Percentiles rank a stretch among this genome's conserved stretches.
Conservation (phyloP, 2,113 vertebrate species). For the Indri indri region DNA sequence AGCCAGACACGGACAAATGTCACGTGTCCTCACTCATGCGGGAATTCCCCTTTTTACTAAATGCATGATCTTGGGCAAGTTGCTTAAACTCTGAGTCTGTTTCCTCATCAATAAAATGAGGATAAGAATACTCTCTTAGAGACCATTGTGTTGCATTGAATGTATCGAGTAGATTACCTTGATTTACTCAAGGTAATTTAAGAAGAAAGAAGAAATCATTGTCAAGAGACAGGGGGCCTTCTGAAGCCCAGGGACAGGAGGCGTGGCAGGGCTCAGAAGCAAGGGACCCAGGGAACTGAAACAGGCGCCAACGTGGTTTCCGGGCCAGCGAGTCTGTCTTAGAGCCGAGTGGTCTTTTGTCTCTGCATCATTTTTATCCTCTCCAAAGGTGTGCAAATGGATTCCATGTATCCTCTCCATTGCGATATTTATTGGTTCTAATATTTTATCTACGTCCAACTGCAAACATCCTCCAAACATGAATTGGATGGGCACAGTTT, state of each 20-base stretch:
- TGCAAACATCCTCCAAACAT: not conserved
- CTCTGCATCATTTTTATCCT: not conserved
- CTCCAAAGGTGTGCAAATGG: not conserved
- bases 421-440: not conserved
- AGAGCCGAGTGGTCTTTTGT: not conserved
- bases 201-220: slow-evolving; percentile 4
- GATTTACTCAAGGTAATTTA: not conserved
- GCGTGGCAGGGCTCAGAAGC: not conserved
- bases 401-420: not conserved
- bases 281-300: not conserved
- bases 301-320: not conserved
- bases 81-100: not conserved
- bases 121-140: not conserved
- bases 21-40: no score
- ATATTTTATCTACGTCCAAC: not conserved
- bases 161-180: not conserved
- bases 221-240: not conserved
- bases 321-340: not conserved
- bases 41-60: not conserved
- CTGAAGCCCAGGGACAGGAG: not conserved
- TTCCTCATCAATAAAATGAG: not conserved
- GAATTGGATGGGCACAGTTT: not conserved
- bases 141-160: not conserved
- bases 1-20: no score
- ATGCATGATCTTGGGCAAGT: not conserved